Conservation (phyloP, 2,888 invertebrate genomes). For the Xylota segnis region DNA sequence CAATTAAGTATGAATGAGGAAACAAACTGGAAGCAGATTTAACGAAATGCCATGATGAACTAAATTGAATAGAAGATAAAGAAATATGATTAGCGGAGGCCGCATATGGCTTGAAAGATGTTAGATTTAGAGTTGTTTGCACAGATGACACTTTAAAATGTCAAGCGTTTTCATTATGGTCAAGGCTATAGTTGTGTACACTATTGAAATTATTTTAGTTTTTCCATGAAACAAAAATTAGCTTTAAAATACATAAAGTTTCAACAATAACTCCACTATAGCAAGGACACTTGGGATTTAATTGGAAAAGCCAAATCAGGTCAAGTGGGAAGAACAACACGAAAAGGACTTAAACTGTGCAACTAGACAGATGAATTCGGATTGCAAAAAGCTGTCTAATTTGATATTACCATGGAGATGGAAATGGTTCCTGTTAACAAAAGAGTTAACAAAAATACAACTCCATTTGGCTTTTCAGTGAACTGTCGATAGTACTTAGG, state of each 20-base stretch:
- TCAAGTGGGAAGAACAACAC: background rate
- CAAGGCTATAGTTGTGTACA: no score
- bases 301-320: background rate
- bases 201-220: background rate
- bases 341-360: background rate
- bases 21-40: background rate
- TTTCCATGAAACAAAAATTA: background rate
- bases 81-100: background rate
- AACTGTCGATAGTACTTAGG: no score
- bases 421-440: background rate
- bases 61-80: background rate
- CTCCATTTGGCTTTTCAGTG: background rate
- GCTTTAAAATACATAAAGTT: no score
- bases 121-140: no score
- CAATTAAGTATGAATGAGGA: constrained; percentile 30
- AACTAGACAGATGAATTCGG: background rate
- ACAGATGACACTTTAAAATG: no score
- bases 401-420: background rate
- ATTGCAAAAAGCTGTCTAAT: background rate
- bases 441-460: background rate
- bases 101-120: no score
- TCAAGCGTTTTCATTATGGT: no score
- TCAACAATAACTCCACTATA: background rate
- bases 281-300: background rate
- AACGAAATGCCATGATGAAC: background rate